A percentile compares a stretch with the other conserved stretches of the same genome.
Evolutionary conservation across 1,140 invertebrate genomes (phyloP).

Genomic region (Drosophila sulfurigaster): DNA sequence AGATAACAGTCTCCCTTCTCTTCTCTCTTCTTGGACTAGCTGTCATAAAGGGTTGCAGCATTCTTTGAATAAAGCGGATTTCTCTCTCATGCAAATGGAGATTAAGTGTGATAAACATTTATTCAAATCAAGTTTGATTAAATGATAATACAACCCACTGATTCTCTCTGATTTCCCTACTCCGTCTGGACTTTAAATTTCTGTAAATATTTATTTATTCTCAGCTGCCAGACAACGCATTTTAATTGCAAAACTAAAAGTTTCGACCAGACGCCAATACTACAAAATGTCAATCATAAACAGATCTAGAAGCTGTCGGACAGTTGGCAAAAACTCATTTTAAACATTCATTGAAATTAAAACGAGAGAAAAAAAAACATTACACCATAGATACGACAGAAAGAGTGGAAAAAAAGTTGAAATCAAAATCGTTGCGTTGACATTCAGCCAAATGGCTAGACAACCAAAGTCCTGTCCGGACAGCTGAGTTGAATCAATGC

Average conservation of each 20-base stretch:
- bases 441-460: slow-evolving; percentile 75
- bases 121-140: neutral
- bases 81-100: too few relatives aligned
- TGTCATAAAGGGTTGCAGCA: neutral
- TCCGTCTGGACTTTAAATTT: too few relatives aligned
- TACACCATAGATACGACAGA: slow-evolving; percentile 28
- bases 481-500: slow-evolving; percentile 73
- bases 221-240: slow-evolving; percentile 25
- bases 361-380: slow-evolving; percentile 18
- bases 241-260: slow-evolving; percentile 70
- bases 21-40: neutral
- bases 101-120: too few relatives aligned
- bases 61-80: too few relatives aligned
- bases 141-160: too few relatives aligned
- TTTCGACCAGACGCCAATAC: slow-evolving; percentile 35
- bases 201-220: neutral
- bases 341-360: slow-evolving; percentile 51
- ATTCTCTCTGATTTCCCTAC: too few relatives aligned
- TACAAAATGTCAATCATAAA: slow-evolving; percentile 70
- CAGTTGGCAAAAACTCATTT: slow-evolving; percentile 73
- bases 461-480: slow-evolving; percentile 65
- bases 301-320: slow-evolving; percentile 37
- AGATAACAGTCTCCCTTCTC: slow-evolving; percentile 47
- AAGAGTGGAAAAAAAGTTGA: slow-evolving; percentile 28
- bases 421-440: slow-evolving; percentile 68